Evolutionary conservation across 2,888 invertebrate species (phyloP).

Genomic region (Celastrina argiolus): DNA sequence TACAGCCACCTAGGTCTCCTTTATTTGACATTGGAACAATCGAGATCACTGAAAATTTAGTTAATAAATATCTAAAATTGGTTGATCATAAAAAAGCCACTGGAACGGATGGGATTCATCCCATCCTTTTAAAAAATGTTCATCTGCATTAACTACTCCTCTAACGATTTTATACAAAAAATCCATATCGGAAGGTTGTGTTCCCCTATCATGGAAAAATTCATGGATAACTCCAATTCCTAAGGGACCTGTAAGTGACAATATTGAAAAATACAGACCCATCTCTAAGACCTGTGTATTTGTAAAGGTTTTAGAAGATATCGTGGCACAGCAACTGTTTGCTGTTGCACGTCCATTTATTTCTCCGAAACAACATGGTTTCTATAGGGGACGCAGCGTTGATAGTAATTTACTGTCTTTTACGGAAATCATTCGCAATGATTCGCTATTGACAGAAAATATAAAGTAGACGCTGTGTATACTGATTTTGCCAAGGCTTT

Average conservation of each 20-base stretch:
- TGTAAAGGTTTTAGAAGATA: not conserved
- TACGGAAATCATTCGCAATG: not conserved
- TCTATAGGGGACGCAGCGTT: not conserved
- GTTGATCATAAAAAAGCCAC: not conserved
- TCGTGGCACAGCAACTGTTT: not conserved
- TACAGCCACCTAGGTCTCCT: not conserved
- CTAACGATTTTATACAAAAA: not conserved
- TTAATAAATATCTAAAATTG: not conserved
- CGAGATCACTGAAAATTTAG: not conserved
- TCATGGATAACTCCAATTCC: not conserved
- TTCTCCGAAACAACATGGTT: not conserved
- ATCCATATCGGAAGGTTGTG: not conserved
- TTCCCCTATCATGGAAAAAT: not conserved
- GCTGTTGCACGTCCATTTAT: not conserved
- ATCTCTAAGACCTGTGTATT: not conserved
- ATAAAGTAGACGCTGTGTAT: not conserved
- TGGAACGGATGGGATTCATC: not conserved
- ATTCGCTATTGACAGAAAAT: not conserved
- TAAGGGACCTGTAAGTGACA: not conserved
- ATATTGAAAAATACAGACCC: not conserved
- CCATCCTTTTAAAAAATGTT: not conserved
- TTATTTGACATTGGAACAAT: not conserved
- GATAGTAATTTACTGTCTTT: not conserved
- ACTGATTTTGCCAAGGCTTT: too few species aligned
- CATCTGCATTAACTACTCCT: not conserved